A percentile compares a stretch with the other conserved stretches of the same genome.
These are phyloP conservation scores for Malthinus seriepunctatus DNA, from an alignment of 2,888 invertebrate species.

Conservation along the genomic window DNA sequence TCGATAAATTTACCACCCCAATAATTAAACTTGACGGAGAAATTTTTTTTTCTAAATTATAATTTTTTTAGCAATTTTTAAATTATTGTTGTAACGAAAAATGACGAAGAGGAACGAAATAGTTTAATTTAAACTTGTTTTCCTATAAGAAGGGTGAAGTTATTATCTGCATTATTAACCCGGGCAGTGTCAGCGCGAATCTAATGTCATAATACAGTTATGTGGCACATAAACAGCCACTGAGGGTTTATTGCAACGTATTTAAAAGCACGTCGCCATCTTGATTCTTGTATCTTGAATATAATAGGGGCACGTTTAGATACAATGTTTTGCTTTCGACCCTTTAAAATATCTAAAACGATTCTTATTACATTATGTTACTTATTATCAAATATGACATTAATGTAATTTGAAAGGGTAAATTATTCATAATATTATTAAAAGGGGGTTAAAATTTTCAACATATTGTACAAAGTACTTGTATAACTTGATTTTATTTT, in stretches of 20 bases:
- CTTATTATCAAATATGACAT: slow-evolving; percentile 24
- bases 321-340: slow-evolving; percentile 29
- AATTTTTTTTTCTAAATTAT: no score
- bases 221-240: slow-evolving; percentile 41
- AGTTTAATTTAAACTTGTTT: slow-evolving; percentile 22
- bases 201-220: slow-evolving; percentile 48
- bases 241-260: slow-evolving; percentile 37
- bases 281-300: slow-evolving; percentile 34
- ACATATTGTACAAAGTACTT: slow-evolving; percentile 11
- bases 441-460: slow-evolving; percentile 16
- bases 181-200: slow-evolving; percentile 42
- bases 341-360: slow-evolving; percentile 22
- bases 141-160: slow-evolving; percentile 35
- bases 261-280: slow-evolving; percentile 34
- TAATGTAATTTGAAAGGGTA: slow-evolving; percentile 28
- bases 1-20: no score
- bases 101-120: slow-evolving; percentile 16
- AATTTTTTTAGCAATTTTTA: not conserved
- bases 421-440: slow-evolving; percentile 25
- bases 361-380: slow-evolving; percentile 25
- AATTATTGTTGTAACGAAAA: slow-evolving; percentile 13
- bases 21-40: no score
- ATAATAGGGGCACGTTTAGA: slow-evolving; percentile 26
- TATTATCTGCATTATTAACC: slow-evolving; percentile 48
- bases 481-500: no score